These are phyloP conservation scores for Oscheius myriophilus DNA, from an alignment of 2,888 invertebrate species.

Conservation along the genomic window DNA sequence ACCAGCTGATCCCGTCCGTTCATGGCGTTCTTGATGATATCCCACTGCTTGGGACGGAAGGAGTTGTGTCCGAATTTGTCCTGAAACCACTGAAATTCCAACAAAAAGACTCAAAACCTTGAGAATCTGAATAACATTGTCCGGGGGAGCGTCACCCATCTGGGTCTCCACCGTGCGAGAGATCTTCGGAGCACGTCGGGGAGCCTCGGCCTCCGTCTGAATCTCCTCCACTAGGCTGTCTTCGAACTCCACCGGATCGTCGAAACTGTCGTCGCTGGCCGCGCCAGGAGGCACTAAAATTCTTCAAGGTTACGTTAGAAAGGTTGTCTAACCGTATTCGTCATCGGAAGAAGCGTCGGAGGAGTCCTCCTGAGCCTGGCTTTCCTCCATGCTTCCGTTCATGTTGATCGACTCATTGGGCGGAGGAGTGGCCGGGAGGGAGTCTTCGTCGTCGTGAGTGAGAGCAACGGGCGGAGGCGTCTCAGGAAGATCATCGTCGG, in stretches of 20 bases:
- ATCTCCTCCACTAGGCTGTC: constrained; percentile 3
- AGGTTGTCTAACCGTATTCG: not conserved
- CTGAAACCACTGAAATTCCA: not conserved
- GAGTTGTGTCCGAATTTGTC: constrained; percentile 54
- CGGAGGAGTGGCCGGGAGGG: not conserved
- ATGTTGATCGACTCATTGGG: not conserved
- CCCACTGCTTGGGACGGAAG: constrained; percentile 61
- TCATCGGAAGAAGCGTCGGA: not conserved
- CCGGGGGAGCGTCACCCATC: not conserved
- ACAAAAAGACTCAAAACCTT: not conserved
- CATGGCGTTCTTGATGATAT: constrained; percentile 51
- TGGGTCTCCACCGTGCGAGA: not conserved
- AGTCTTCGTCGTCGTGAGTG: not conserved
- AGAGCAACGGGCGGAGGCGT: no score
- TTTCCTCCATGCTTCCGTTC: not conserved
- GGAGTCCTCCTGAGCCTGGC: not conserved
- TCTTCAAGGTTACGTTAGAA: not conserved
- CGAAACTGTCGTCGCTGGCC: constrained; percentile 6
- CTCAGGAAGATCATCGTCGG: no score
- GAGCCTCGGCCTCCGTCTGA: not conserved
- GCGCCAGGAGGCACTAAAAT: not conserved
- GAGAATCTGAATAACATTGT: constrained; percentile 1
- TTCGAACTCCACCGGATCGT: constrained; percentile 11
- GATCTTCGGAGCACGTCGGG: not conserved
- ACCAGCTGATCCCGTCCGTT: constrained; percentile 50